Conservation (phyloP, 2,113 vertebrate genomes). For the Cynocephalus volans region DNA sequence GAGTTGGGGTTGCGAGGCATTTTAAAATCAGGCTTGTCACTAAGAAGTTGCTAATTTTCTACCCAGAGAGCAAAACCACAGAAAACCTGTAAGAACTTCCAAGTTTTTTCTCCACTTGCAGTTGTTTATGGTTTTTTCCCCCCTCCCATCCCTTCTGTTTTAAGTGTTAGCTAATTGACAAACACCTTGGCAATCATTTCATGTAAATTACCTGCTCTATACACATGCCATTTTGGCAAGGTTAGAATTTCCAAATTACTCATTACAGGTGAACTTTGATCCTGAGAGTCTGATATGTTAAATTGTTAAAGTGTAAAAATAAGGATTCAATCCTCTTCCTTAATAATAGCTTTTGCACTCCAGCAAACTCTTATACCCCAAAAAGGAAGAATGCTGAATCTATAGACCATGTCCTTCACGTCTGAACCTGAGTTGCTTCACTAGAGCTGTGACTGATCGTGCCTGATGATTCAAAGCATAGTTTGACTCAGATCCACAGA, state of each 20-base stretch:
- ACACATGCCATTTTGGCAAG: background rate
- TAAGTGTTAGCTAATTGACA: slow-evolving; percentile 51
- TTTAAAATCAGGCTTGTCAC: background rate
- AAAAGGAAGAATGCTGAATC: background rate
- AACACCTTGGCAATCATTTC: slow-evolving; percentile 57
- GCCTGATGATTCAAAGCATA: background rate
- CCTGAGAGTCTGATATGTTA: background rate
- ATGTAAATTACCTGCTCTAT: slow-evolving; percentile 49
- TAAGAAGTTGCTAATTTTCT: slow-evolving; percentile 2
- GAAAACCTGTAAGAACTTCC: background rate
- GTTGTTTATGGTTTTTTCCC: background rate
- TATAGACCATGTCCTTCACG: background rate
- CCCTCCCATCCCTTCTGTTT: background rate
- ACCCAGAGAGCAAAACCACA: background rate
- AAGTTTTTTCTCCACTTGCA: background rate
- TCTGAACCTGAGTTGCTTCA: slow-evolving; percentile 16
- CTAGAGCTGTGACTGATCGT: background rate
- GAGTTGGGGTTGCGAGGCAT: background rate
- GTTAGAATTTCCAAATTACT: slow-evolving; percentile 73
- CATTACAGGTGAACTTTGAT: slow-evolving; percentile 62
- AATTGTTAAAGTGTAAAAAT: background rate
- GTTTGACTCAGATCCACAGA: background rate
- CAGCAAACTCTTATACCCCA: background rate
- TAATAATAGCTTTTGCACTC: slow-evolving; percentile 26
- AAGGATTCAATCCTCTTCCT: background rate